Evolutionary conservation across 1,140 invertebrate genomes (phyloP), one percentile per base, ranked within the genome.

Genomic region (Sycophila sp.): DNA sequence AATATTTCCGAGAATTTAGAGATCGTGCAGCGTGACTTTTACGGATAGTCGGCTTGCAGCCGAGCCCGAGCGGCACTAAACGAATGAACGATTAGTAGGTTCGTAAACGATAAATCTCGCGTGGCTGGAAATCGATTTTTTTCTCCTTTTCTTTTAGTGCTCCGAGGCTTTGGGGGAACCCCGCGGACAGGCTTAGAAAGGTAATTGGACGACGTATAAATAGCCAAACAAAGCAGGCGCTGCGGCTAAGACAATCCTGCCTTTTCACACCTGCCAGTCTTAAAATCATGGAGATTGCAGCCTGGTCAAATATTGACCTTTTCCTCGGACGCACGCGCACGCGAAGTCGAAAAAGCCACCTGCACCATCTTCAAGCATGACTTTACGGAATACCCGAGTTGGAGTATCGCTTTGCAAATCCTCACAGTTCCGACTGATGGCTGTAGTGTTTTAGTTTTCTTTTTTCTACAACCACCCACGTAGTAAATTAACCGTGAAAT

Each of bases 231-330:
- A 22, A 55, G 24, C 34, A 45, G 51, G 47, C 68, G 69, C 45
- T 55, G 73, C 63, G 69, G 38, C n/a, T 63, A 56, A 71, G 62
- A 75, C 77, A 53, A 71, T 24, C 62, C 19, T 30, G 30, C 51
- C 30, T 76, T 78, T 80, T 79, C 70, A 72, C 80, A 81, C 80
- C 80, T 81, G 79, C 73, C 74, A 71, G 30, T 56, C 32, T 63
- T 40, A n/a, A 68, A 64, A 73, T 17, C 47, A 72, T 72, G 36
- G 69, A 76, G 17, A 47, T 22, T 15, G 7, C 6, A 47, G 17
- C 45, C 42, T 47, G 24, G 11, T 36, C 71, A 66, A 80, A 80
- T 78, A 80, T 78, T 80, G 79, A 80, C 77, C 77, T 78, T 77
- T 56, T 38, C 10, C 55, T 55, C 10, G 13, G 47, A 53, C 72